phyloP scores from a whole-genome alignment of 2,797 vertebrate genomes.

The Chaetodon trifasciatus region DNA sequence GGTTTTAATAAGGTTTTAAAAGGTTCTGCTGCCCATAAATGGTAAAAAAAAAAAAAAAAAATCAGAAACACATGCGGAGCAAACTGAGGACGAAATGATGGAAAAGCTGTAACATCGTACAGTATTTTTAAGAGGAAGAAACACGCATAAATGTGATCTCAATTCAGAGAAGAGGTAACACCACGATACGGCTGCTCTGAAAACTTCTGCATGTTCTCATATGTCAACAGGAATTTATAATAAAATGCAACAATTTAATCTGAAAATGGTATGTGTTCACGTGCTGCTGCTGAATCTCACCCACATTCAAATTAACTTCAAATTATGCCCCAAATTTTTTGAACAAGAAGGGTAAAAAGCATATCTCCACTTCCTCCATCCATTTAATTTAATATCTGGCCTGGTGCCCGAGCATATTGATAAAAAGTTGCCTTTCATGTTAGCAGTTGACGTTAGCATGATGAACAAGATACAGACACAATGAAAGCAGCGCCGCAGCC shows the following conservation, averaged over 20 bases:
- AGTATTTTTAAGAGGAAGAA: neutral
- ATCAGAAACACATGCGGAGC: neutral
- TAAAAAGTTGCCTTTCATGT: constrained; percentile 67
- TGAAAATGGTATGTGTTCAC: neutral
- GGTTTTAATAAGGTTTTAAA: no score
- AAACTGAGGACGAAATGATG: neutral
- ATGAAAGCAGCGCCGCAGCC: constrained; percentile 58
- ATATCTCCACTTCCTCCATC: constrained; percentile 17
- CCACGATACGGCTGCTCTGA: no score
- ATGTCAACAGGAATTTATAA: neutral
- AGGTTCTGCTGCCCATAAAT: neutral
- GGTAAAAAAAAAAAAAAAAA: neutral
- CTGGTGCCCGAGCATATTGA: constrained; percentile 60
- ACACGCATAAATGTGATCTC: neutral
- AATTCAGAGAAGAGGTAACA: neutral
- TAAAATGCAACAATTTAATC: neutral
- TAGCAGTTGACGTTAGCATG: constrained; percentile 72
- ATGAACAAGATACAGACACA: constrained; percentile 81
- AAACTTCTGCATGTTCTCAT: neutral
- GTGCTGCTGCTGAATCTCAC: neutral
- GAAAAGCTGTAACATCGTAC: neutral
- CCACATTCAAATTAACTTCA: neutral
- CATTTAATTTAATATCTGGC: constrained; percentile 73
- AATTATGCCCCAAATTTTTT: constrained; percentile 4
- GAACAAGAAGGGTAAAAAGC: neutral